Percentiles rank a stretch among this genome's conserved stretches.
These are phyloP conservation scores for Rhegmatorhina hoffmannsi DNA, from an alignment of 2,113 vertebrate genomes.

Conservation along the genomic window DNA sequence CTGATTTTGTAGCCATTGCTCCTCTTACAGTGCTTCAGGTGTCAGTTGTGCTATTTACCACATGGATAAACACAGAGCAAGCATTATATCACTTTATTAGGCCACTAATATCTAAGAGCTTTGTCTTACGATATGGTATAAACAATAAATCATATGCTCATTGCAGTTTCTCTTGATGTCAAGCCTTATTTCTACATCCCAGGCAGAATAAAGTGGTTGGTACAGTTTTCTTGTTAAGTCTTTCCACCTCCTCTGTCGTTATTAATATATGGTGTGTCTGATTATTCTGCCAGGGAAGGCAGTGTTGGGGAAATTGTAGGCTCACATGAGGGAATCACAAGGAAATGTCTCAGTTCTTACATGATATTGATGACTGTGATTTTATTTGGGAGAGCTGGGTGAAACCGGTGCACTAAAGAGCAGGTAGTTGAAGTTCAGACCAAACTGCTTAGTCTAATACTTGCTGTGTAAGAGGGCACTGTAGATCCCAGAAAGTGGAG, in stretches of 20 bases:
- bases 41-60: constrained; percentile 52
- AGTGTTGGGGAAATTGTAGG: background rate
- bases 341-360: background rate
- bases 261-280: background rate
- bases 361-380: background rate
- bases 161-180: constrained; percentile 49
- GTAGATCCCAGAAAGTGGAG: background rate
- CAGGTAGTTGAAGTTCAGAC: background rate
- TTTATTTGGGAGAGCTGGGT: background rate
- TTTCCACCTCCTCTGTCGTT: constrained; percentile 14
- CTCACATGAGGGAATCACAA: background rate
- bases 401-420: background rate
- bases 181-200: constrained; percentile 32
- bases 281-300: constrained; percentile 12
- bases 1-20: background rate
- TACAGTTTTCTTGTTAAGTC: constrained; percentile 2
- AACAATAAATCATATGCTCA: constrained; percentile 46
- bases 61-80: constrained; percentile 45
- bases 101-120: constrained; percentile 4
- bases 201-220: background rate
- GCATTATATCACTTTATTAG: constrained; percentile 56
- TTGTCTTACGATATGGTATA: constrained; percentile 11
- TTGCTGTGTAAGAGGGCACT: background rate
- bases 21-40: background rate
- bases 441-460: background rate